phyloP scores from a whole-genome alignment of 2,888 invertebrate species.

The Drosophila ustulata region DNA sequence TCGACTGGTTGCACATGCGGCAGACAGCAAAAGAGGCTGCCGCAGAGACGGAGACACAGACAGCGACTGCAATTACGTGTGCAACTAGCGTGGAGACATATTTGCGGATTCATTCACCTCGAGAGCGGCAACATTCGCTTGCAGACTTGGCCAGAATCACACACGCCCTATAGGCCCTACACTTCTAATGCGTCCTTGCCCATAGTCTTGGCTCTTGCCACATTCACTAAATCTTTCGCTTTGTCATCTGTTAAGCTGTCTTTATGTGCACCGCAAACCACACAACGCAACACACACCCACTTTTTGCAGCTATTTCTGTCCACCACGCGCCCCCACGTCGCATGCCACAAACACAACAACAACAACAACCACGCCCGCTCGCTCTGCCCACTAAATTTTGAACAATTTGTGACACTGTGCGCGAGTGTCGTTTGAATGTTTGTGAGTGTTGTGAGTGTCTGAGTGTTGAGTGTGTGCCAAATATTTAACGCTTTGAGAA shows the following conservation, averaged over 20 bases:
- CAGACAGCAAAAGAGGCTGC: constrained; percentile 15
- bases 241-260: constrained; percentile 27
- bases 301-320: constrained; percentile 33
- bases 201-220: not conserved
- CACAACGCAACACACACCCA: constrained; percentile 19
- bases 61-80: constrained; percentile 58
- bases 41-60: not conserved
- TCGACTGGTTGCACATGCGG: constrained; percentile 45
- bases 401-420: constrained; percentile 26
- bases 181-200: constrained; percentile 10
- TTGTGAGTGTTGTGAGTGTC: constrained; percentile 7
- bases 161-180: not conserved
- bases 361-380: constrained; percentile 23
- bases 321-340: constrained; percentile 49
- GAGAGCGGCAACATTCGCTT: constrained; percentile 14
- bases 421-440: not conserved
- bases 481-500: constrained; percentile 63
- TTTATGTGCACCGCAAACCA: constrained; percentile 14
- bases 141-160: not conserved
- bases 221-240: constrained; percentile 19
- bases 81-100: constrained; percentile 70
- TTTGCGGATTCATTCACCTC: constrained; percentile 71
- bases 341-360: constrained; percentile 45
- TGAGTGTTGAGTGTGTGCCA: constrained; percentile 55
- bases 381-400: constrained; percentile 25